These are phyloP conservation scores for Xiphorhynchus erythropygius DNA, from an alignment of 2,797 vertebrate species.

Conservation along the genomic window DNA sequence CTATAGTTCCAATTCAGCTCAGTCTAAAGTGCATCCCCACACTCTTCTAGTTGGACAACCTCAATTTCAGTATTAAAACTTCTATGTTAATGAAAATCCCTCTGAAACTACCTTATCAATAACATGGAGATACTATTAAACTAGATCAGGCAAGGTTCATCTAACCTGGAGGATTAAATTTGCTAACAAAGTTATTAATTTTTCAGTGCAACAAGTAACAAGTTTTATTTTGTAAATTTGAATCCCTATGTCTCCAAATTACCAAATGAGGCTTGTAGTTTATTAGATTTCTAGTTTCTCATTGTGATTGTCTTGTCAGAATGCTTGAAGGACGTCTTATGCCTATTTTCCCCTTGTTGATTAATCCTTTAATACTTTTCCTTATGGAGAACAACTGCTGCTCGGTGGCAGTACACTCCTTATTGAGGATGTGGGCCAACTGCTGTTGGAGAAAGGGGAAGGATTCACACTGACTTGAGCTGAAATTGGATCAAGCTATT, in stretches of 20 bases:
- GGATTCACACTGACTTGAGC: background rate
- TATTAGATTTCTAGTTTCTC: background rate
- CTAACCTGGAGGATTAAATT: background rate
- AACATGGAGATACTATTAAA: background rate
- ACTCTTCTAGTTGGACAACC: background rate
- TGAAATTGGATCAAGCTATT: background rate
- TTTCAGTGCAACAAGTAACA: background rate
- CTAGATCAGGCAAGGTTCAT: background rate
- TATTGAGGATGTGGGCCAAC: background rate
- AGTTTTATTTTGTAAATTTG: background rate
- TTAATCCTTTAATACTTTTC: background rate
- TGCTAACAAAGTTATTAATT: background rate
- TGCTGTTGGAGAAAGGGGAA: background rate
- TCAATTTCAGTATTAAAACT: background rate
- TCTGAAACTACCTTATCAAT: background rate
- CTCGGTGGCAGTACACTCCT: background rate
- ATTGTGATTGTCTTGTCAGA: background rate
- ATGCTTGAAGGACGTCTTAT: background rate
- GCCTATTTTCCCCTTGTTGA: background rate
- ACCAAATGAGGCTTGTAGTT: background rate
- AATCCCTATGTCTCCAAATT: background rate
- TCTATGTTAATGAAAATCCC: background rate
- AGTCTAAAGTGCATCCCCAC: background rate
- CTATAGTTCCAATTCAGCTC: background rate
- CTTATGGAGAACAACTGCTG: background rate